Conservation (phyloP, 2,797 vertebrate species). For the Nannoperca obscura region DNA sequence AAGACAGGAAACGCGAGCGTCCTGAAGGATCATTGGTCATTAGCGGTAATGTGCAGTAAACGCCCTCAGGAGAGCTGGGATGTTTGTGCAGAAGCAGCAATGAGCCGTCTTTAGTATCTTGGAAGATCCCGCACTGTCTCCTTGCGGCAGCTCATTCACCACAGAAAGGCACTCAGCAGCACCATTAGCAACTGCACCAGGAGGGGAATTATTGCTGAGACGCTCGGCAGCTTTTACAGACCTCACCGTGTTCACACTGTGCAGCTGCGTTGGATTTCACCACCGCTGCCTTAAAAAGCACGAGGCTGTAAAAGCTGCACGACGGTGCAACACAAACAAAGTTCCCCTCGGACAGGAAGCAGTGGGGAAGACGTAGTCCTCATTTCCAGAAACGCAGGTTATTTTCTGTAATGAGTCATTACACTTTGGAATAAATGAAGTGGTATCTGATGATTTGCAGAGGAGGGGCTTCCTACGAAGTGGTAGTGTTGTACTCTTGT, state of each 20-base stretch:
- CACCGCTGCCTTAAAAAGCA: neutral
- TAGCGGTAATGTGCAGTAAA: slow-evolving; percentile 10
- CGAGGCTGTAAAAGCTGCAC: neutral
- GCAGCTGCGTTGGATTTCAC: neutral
- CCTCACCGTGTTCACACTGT: neutral
- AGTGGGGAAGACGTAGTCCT: neutral
- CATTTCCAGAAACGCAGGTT: neutral
- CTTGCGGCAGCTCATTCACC: slow-evolving; percentile 4
- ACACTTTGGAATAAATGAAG: neutral
- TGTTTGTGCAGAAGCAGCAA: slow-evolving; percentile 23
- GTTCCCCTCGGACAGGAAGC: neutral
- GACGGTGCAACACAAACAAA: neutral
- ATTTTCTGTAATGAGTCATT: neutral
- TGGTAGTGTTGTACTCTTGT: neutral
- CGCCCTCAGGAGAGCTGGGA: slow-evolving; percentile 3
- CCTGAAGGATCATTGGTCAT: neutral
- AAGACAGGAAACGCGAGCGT: neutral
- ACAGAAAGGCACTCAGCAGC: slow-evolving; percentile 12
- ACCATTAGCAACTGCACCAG: neutral
- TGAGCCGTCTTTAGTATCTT: neutral
- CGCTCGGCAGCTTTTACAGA: neutral
- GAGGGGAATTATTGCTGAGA: neutral
- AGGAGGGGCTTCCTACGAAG: neutral
- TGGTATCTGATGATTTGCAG: slow-evolving; percentile 1
- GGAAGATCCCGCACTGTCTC: neutral